Percentiles rank a stretch among this genome's conserved stretches.
Conservation (phyloP, 2,888 invertebrate species). For the Aquatica leii region DNA sequence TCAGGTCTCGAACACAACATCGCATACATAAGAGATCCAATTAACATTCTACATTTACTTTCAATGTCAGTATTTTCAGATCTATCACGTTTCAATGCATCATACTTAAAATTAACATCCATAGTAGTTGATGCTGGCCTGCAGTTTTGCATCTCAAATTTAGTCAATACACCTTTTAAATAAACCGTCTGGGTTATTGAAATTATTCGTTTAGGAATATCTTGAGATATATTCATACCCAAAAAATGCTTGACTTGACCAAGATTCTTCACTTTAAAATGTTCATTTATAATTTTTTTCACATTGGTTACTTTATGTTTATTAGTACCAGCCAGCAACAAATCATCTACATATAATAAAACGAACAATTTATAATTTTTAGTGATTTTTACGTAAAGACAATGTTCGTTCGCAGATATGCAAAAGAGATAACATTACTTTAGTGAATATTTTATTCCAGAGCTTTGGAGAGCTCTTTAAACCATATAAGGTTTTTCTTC, state of each 20-base stretch:
- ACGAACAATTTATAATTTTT: neutral
- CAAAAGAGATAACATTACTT: no score
- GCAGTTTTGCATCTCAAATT: neutral
- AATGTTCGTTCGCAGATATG: no score
- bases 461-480: no score
- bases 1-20: neutral
- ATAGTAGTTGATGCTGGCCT: neutral
- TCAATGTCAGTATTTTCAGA: no score
- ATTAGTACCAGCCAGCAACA: neutral
- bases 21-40: no score
- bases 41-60: no score
- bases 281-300: neutral
- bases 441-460: no score
- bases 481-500: neutral
- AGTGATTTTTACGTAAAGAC: neutral
- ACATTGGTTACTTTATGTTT: neutral
- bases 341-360: constrained; percentile 4
- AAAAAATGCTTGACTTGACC: neutral
- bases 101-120: no score
- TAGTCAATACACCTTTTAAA: no score
- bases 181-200: neutral
- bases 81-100: no score
- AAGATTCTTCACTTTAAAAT: neutral
- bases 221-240: neutral
- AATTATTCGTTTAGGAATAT: no score